A percentile compares a stretch with the other conserved stretches of the same genome.
phyloP scores from a whole-genome alignment of 2,113 vertebrate species.

The Nestor notabilis region DNA sequence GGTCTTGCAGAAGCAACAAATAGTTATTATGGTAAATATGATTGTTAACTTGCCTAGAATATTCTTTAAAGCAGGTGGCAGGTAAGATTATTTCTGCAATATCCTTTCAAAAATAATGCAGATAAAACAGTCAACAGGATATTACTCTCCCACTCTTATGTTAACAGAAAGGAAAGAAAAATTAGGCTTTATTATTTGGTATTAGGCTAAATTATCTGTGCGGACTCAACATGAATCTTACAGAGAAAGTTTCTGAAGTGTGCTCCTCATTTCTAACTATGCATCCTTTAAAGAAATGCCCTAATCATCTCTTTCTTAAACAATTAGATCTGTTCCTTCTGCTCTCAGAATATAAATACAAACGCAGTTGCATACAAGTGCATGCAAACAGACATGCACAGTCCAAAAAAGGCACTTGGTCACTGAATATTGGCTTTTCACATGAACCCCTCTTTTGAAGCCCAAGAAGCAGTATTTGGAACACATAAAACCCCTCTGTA shows the following conservation, averaged over 20 bases:
- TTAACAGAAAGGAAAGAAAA: not conserved
- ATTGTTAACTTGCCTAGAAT: not conserved
- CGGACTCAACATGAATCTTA: not conserved
- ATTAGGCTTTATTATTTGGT: not conserved
- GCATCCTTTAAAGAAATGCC: not conserved
- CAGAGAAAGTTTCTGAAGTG: not conserved
- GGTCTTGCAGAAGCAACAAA: not conserved
- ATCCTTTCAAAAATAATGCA: not conserved
- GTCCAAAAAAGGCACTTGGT: not conserved
- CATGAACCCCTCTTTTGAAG: rapidly evolving
- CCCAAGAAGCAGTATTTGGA: not conserved
- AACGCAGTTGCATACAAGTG: not conserved
- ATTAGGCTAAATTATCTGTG: not conserved
- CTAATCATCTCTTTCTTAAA: not conserved
- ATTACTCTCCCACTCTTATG: not conserved
- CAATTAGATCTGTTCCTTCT: not conserved
- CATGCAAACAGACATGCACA: not conserved
- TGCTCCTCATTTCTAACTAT: not conserved
- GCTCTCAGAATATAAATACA: not conserved
- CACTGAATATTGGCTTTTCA: not conserved
- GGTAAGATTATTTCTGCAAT: not conserved
- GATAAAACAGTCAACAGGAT: not conserved
- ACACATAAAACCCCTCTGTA: not conserved
- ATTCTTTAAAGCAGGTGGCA: not conserved
- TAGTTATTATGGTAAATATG: not conserved